These are phyloP conservation scores for Dicycla oo DNA, from an alignment of 2,888 invertebrate species.

Conservation along the genomic window DNA sequence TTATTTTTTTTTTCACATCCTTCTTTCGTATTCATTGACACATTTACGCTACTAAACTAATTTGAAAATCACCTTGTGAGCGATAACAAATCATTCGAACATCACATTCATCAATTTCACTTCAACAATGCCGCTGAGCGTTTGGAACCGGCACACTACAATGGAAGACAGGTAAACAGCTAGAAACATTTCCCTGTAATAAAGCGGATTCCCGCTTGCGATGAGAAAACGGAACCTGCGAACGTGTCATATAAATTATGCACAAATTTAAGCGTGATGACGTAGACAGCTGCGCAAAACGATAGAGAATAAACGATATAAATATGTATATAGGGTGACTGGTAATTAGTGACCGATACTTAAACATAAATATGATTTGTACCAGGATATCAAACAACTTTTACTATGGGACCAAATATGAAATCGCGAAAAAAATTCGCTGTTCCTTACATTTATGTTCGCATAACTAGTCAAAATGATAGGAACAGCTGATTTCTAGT, in stretches of 20 bases:
- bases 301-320: background rate
- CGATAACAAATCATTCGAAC: background rate
- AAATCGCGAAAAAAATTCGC: too few species aligned
- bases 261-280: background rate
- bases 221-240: background rate
- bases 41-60: conserved; percentile 6
- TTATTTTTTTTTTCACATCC: background rate
- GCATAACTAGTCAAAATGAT: too few species aligned
- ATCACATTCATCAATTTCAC: conserved; percentile 13
- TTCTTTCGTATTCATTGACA: background rate
- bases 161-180: conserved; percentile 15
- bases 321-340: too few species aligned
- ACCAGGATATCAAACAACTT: too few species aligned
- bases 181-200: conserved; percentile 22
- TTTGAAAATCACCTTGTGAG: conserved; percentile 1
- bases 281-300: background rate
- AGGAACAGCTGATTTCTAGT: too few species aligned
- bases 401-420: too few species aligned
- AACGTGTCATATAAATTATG: conserved; percentile 13
- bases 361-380: too few species aligned
- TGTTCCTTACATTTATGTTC: too few species aligned
- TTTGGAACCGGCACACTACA: conserved; percentile 1
- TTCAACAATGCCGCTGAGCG: background rate
- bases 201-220: background rate
- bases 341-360: too few species aligned